Percentiles rank a stretch among this genome's conserved stretches.
Evolutionary conservation across 53 echinoderm and acorn worm species (phyloP).

Genomic region (Zoroaster sp.): DNA sequence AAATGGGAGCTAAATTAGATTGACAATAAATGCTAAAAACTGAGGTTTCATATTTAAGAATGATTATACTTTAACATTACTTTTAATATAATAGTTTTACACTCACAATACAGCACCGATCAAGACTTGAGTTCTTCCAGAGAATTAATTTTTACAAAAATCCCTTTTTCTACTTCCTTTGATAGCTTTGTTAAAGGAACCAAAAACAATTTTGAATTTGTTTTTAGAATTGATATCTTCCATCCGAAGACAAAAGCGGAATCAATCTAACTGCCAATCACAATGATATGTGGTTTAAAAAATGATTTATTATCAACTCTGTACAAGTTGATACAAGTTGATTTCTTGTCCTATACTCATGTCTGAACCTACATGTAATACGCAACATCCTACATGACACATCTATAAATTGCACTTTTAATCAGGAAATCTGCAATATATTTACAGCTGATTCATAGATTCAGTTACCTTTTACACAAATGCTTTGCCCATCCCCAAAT

Average conservation of each 20-base stretch:
- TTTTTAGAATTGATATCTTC: background rate
- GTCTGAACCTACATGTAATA: background rate
- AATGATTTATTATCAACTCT: background rate
- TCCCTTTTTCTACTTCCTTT: background rate
- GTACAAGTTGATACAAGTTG: background rate
- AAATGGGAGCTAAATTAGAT: background rate
- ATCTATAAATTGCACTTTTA: constrained; percentile 32
- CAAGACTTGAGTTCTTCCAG: background rate
- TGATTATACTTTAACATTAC: background rate
- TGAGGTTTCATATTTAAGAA: background rate
- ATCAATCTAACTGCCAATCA: background rate
- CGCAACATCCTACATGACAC: background rate
- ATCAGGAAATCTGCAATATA: background rate
- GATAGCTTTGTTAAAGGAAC: background rate
- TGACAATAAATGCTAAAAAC: background rate
- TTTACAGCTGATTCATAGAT: background rate
- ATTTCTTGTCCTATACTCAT: background rate
- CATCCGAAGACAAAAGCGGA: background rate
- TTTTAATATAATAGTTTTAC: background rate
- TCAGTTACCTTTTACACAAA: constrained; percentile 9
- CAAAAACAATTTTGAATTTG: background rate
- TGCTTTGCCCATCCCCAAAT: too few species aligned
- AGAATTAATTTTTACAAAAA: background rate
- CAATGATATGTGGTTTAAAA: background rate
- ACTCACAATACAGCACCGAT: constrained; percentile 30